Percentiles rank a stretch among this genome's conserved stretches.
Conservation (phyloP, 2,113 vertebrate genomes). For the Cebidichthys violaceus region DNA sequence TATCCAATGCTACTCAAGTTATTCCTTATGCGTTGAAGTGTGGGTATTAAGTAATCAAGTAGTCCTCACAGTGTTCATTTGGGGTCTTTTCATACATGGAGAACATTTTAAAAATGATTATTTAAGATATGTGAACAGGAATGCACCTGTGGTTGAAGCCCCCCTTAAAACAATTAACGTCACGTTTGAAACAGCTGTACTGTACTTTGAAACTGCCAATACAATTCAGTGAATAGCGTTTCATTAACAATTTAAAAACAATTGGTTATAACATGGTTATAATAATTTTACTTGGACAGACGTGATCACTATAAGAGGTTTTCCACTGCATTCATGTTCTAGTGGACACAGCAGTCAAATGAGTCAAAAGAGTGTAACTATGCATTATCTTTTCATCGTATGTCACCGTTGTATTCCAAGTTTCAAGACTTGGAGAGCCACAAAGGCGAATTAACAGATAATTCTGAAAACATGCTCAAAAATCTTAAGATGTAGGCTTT, state of each 20-base stretch:
- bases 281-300: neutral
- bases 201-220: too few species aligned
- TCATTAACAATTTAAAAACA: too few species aligned
- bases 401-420: neutral
- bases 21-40: neutral
- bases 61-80: neutral
- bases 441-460: neutral
- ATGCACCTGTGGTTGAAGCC: too few species aligned
- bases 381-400: neutral
- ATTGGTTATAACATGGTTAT: too few species aligned
- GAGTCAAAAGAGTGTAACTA: neutral
- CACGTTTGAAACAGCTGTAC: too few species aligned
- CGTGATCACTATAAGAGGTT: neutral
- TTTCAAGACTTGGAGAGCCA: neutral
- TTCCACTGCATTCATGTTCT: neutral
- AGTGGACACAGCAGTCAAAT: neutral
- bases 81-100: neutral
- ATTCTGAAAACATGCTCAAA: constrained; percentile 1
- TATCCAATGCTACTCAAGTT: neutral
- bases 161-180: too few species aligned
- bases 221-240: too few species aligned
- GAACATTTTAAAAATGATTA: too few species aligned
- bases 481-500: neutral
- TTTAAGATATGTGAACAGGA: too few species aligned
- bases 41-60: neutral